Evolutionary conservation across 2,797 vertebrate genomes (phyloP).

Genomic region (Rhynchonycteris naso): DNA sequence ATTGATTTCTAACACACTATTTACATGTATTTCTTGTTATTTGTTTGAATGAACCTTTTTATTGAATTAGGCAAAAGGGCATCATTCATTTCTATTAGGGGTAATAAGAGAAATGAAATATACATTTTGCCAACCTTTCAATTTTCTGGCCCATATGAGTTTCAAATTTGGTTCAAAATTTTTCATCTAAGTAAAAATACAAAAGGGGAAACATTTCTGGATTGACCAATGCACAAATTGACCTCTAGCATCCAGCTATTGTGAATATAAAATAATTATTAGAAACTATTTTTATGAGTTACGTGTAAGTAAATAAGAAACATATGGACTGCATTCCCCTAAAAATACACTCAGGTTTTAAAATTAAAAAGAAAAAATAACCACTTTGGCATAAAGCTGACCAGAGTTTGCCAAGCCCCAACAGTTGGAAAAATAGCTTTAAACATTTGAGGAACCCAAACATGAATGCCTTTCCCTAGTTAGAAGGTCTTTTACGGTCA

Average conservation of each 20-base stretch:
- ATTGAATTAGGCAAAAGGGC: slow-evolving; percentile 26
- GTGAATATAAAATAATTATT: slow-evolving; percentile 59
- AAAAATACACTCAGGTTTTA: slow-evolving; percentile 69
- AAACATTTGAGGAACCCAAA: slow-evolving; percentile 80
- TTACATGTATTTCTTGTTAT: slow-evolving; percentile 47
- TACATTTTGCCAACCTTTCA: background rate
- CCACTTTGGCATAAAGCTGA: slow-evolving; percentile 72
- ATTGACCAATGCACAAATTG: background rate
- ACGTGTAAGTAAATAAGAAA: slow-evolving; percentile 67
- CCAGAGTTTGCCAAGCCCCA: slow-evolving; percentile 77
- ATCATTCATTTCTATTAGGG: slow-evolving; percentile 40
- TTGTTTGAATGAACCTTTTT: slow-evolving; percentile 36
- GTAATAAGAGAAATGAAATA: slow-evolving; percentile 50
- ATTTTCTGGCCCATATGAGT: slow-evolving; percentile 7
- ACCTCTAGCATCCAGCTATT: slow-evolving; percentile 1
- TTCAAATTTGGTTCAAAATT: background rate
- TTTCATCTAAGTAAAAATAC: slow-evolving; percentile 36
- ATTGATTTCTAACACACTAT: background rate
- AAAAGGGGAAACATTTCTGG: slow-evolving; percentile 22
- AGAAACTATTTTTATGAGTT: slow-evolving; percentile 66
- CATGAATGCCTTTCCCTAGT: slow-evolving; percentile 69
- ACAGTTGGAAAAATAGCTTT: slow-evolving; percentile 80
- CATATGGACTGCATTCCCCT: slow-evolving; percentile 77
- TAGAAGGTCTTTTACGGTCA: slow-evolving; percentile 80
- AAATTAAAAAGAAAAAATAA: slow-evolving; percentile 75